Conservation (phyloP, 2,113 vertebrate genomes). For the Coracopsis vasa region DNA sequence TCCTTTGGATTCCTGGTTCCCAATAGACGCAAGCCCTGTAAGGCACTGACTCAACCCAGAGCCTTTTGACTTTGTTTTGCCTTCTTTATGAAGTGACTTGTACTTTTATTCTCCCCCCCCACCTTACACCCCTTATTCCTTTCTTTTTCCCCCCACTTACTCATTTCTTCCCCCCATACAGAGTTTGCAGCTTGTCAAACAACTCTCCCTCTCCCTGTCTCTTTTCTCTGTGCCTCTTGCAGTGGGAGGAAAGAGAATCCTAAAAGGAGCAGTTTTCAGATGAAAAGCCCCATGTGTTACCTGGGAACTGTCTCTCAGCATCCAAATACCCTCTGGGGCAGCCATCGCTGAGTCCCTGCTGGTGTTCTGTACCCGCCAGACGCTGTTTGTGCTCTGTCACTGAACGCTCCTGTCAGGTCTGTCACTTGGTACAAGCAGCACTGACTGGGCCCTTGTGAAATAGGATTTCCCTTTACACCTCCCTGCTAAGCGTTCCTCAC, state of each 20-base stretch:
- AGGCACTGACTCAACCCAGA: slow-evolving; percentile 44
- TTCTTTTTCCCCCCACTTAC: background rate
- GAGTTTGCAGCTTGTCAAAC: slow-evolving; percentile 52
- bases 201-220: background rate
- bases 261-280: slow-evolving; percentile 42
- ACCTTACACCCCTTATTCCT: background rate
- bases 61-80: slow-evolving; percentile 36
- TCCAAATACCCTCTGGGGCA: slow-evolving; percentile 34
- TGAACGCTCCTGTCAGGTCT: background rate
- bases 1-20: slow-evolving; percentile 39
- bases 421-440: slow-evolving; percentile 5
- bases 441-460: background rate
- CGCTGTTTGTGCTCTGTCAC: slow-evolving; percentile 2
- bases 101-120: background rate
- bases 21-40: slow-evolving; percentile 2
- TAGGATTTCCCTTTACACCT: slow-evolving; percentile 12
- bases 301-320: slow-evolving; percentile 39
- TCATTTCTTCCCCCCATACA: background rate
- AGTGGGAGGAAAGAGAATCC: slow-evolving; percentile 46
- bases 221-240: slow-evolving; percentile 28
- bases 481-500: background rate
- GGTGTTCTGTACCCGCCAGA: background rate
- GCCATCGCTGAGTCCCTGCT: background rate
- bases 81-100: background rate
- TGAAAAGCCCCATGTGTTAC: slow-evolving; percentile 48